A percentile compares a stretch with the other conserved stretches of the same genome.
These are phyloP conservation scores for Chamaetylas fuelleborni DNA, from an alignment of 2,113 vertebrate genomes.

Conservation along the genomic window DNA sequence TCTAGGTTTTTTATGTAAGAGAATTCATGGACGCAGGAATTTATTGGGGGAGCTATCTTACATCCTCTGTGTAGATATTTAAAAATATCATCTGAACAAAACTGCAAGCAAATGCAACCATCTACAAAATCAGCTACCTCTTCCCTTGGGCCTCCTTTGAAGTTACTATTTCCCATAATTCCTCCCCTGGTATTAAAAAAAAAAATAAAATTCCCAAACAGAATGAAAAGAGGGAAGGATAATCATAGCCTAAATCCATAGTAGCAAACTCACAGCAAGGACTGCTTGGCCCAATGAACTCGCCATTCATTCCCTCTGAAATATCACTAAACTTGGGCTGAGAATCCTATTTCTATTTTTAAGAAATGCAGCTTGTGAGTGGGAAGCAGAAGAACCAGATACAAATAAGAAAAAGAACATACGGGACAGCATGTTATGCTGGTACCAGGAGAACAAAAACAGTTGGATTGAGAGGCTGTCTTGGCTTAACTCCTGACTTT, in stretches of 20 bases:
- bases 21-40: background rate
- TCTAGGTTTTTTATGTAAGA: background rate
- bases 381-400: constrained; percentile 33
- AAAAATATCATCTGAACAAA: background rate
- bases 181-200: background rate
- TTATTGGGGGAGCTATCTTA: background rate
- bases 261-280: background rate
- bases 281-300: constrained; percentile 1
- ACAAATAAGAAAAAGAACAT: constrained; percentile 31
- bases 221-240: background rate
- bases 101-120: background rate
- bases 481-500: background rate
- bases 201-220: background rate
- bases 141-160: background rate
- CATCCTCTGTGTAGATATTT: background rate
- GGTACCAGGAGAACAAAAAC: constrained; percentile 24
- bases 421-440: background rate
- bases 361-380: constrained; percentile 50
- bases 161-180: background rate
- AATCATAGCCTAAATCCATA: background rate
- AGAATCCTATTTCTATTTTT: constrained; percentile 48
- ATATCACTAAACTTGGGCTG: constrained; percentile 14
- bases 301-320: constrained; percentile 1
- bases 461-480: background rate
- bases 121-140: background rate